Conservation (phyloP, 1,140 invertebrate species). For the Camponotus vicinus region DNA sequence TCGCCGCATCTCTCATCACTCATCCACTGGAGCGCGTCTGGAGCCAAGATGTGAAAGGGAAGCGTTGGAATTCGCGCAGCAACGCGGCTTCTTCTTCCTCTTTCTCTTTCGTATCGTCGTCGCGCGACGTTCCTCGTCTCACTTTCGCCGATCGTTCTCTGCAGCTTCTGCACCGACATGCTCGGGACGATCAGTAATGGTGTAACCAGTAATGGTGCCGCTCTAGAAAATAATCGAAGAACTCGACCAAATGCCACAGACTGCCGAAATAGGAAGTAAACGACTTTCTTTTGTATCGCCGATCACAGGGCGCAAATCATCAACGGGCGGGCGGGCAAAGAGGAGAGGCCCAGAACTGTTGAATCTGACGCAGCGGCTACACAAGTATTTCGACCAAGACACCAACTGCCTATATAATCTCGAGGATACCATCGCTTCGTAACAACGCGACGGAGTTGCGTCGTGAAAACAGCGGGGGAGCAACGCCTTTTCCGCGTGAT, state of each 20-base stretch:
- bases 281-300: slow-evolving; percentile 19
- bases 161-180: background rate
- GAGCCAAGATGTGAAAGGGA: slow-evolving; percentile 16
- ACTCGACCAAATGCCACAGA: slow-evolving; percentile 58
- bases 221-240: slow-evolving; percentile 45
- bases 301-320: background rate
- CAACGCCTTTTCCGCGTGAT: background rate
- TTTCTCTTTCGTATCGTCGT: background rate
- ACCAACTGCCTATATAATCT: slow-evolving; percentile 55
- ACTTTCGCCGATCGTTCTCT: too few relatives aligned
- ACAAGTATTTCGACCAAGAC: slow-evolving; percentile 52
- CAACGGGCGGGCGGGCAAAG: background rate
- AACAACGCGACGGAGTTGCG: slow-evolving; percentile 3
- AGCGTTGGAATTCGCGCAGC: background rate
- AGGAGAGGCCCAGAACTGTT: background rate
- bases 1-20: slow-evolving; percentile 3
- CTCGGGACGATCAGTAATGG: background rate
- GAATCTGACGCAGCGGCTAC: background rate
- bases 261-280: slow-evolving; percentile 43
- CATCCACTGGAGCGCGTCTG: slow-evolving; percentile 3
- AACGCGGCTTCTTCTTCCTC: background rate
- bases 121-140: background rate
- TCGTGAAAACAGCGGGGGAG: background rate
- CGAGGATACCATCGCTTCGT: slow-evolving; percentile 32
- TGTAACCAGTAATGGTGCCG: slow-evolving; percentile 4